Evolutionary conservation across 37 sponge, comb jelly and placozoan genomes (phyloP).

Genomic region (Ianthella basta): DNA sequence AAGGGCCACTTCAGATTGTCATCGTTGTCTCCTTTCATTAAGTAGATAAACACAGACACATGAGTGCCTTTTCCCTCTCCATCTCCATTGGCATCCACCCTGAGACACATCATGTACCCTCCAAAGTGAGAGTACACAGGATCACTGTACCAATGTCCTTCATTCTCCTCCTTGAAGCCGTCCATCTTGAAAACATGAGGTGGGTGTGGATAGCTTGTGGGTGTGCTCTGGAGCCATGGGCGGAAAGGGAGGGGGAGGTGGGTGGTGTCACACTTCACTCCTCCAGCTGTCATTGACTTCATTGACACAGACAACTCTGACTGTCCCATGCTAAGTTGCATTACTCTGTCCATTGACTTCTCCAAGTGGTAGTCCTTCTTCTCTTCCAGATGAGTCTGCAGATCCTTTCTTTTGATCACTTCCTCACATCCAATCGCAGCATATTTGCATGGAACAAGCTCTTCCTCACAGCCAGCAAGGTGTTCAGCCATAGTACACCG

Average conservation of each 20-base stretch:
- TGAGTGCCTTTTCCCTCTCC: slow-evolving; percentile 26
- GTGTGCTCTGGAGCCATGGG: slow-evolving; percentile 28
- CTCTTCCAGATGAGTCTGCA: background rate
- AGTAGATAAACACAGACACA: slow-evolving; percentile 41
- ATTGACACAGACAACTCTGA: too few species aligned
- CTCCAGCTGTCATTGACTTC: too few species aligned
- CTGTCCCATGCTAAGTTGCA: background rate
- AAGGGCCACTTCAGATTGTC: slow-evolving; percentile 53
- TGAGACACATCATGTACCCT: slow-evolving; percentile 52
- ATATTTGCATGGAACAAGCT: too few species aligned
- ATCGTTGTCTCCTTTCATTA: slow-evolving; percentile 60
- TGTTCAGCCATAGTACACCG: background rate
- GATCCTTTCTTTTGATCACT: background rate
- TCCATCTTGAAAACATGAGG: slow-evolving; percentile 16
- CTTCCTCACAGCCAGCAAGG: background rate
- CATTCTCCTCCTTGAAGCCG: background rate
- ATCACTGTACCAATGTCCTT: slow-evolving; percentile 39
- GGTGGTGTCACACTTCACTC: background rate
- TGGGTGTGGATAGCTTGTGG: slow-evolving; percentile 15
- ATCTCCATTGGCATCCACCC: slow-evolving; percentile 32
- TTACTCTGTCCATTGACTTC: too few species aligned
- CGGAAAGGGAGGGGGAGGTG: background rate
- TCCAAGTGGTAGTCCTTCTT: too few species aligned
- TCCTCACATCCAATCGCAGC: background rate
- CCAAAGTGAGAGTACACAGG: slow-evolving; percentile 55